A percentile compares a stretch with the other conserved stretches of the same genome.
These are phyloP conservation scores for Origma solitaria DNA, from an alignment of 2,113 vertebrate genomes.

Conservation along the genomic window DNA sequence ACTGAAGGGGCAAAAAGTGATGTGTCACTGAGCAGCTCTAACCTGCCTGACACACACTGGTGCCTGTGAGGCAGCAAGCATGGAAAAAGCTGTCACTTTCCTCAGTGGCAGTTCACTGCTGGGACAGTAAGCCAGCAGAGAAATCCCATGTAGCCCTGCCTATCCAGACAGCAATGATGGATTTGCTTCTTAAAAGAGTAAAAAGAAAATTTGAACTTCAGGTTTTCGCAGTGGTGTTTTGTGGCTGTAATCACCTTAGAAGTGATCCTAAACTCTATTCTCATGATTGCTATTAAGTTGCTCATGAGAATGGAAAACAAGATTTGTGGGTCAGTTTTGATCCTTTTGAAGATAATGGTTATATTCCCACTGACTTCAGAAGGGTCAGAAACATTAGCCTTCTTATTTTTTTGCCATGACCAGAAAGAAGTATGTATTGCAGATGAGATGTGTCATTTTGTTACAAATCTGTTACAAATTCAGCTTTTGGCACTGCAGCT, in stretches of 20 bases:
- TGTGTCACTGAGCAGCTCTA: neutral
- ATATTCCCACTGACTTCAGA: neutral
- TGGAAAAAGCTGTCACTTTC: neutral
- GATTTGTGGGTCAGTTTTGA: conserved; percentile 26
- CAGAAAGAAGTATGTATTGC: neutral
- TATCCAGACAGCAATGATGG: neutral
- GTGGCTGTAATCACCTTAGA: conserved; percentile 1
- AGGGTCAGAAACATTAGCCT: neutral
- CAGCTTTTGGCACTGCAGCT: neutral
- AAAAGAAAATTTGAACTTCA: neutral
- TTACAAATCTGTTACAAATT: conserved; percentile 3
- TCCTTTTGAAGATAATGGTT: conserved; percentile 13
- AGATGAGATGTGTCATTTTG: neutral
- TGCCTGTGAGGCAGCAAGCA: neutral
- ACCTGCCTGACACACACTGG: neutral
- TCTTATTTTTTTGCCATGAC: neutral
- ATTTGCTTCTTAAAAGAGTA: neutral
- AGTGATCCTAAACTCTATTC: conserved; percentile 4
- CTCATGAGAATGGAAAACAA: conserved; percentile 50
- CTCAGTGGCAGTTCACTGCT: neutral
- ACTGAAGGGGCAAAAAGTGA: neutral
- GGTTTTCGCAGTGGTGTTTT: neutral
- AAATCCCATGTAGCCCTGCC: neutral
- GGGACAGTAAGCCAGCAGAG: neutral
- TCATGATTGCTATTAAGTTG: conserved; percentile 27